phyloP scores from a whole-genome alignment of 2,888 invertebrate genomes.

The Hydrotaea cyrtoneurina region DNA sequence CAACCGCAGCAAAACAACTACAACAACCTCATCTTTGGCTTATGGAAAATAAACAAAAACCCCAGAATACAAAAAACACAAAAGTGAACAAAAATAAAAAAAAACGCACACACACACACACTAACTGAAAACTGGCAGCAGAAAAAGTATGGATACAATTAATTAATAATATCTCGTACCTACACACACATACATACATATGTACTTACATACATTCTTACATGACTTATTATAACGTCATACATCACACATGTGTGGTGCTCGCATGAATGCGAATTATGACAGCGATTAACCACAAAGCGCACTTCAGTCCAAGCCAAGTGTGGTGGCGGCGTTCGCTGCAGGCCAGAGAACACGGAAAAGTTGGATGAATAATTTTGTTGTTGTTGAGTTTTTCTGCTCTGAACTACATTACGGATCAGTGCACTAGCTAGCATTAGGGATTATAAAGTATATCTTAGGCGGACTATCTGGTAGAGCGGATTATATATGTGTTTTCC shows the following conservation, averaged over 20 bases:
- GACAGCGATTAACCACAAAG: constrained; percentile 22
- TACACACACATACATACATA: not conserved
- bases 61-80: not conserved
- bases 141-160: constrained; percentile 28
- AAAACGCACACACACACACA: not conserved
- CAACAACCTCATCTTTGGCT: constrained; percentile 13
- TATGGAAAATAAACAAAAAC: constrained; percentile 13
- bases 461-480: too few relatives aligned
- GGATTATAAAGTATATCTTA: too few relatives aligned
- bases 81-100: not conserved
- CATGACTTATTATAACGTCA: too few relatives aligned
- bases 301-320: constrained; percentile 7
- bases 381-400: not conserved
- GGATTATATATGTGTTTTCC: constrained; percentile 16
- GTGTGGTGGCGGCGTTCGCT: too few relatives aligned
- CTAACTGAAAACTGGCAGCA: not conserved
- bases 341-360: not conserved
- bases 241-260: not conserved
- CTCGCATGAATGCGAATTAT: not conserved
- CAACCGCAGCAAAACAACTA: not conserved
- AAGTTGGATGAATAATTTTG: constrained; percentile 21
- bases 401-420: constrained; percentile 11
- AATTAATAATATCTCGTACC: constrained; percentile 30
- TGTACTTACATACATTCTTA: not conserved
- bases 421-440: constrained; percentile 3